Evolutionary conservation across 2,888 invertebrate genomes (phyloP), one percentile per base, ranked within the genome.

Genomic region (Drosophila prostipennis): DNA sequence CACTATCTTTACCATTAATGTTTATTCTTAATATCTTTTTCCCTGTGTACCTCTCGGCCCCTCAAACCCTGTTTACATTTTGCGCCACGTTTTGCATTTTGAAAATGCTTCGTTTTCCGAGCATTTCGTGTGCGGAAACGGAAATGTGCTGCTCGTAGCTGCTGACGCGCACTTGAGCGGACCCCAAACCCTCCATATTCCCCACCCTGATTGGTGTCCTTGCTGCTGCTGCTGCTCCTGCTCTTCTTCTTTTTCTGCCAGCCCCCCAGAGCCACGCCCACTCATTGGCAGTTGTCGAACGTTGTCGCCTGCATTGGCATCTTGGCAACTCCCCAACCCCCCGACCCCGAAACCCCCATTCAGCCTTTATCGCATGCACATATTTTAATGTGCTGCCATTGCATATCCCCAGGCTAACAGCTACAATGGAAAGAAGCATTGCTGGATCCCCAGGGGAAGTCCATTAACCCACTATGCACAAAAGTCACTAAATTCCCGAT

Each of bases 91-190:
- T 86, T 88, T 84, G 87, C 84, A 83, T 88, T 86, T 75, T 68
- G 77, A 75, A 88, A 88, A 83, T 88, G 86, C 74, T 88, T 64
- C 80, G 88, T 77, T 85, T 82, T 76, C 68, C 80, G 78, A 86
- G 83, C 83, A 77, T 83, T 85, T 88, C 84, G 89, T 86, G 87
- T 86, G 68, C 84, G 89, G 89, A 88, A 85, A 83, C 84, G 84
- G 89, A 85, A 86, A 84, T 84, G 83, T 84, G 83, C 77, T 88
- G 73, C 86, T 63, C 61, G 40, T 81, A 64, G 75, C 61, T 67
- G 72, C 67, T 72, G 74, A 76, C 84, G 87, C 78, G 73, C 75
- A 80, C 85, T 87, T 84, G 76, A 87, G 63, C 72, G 73, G 54
- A 39, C 37, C 51, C 42, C 49, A 46, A 36, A n/a, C 16, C 23